These are phyloP conservation scores for Silurus meridionalis DNA, from an alignment of 2,113 vertebrate genomes.

Conservation along the genomic window DNA sequence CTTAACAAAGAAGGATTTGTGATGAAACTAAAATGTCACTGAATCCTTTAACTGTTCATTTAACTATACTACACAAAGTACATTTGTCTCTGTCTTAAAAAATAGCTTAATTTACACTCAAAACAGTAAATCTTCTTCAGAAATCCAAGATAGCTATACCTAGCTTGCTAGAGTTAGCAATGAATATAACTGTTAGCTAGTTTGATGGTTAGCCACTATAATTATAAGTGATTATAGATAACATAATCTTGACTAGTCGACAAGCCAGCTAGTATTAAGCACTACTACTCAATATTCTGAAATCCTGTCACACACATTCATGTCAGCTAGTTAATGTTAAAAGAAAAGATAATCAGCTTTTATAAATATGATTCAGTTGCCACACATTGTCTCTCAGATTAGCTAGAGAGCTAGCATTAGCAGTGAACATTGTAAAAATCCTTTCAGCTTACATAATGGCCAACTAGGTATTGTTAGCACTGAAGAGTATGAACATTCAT, in stretches of 20 bases:
- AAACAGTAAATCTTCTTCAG: neutral
- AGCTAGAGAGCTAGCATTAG: neutral
- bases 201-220: neutral
- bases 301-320: neutral
- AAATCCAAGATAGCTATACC: neutral
- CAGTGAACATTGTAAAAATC: neutral
- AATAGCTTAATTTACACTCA: neutral
- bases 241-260: neutral
- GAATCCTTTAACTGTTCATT: neutral
- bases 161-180: neutral
- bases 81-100: neutral
- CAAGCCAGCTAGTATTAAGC: neutral
- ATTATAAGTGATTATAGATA: neutral
- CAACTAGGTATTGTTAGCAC: neutral
- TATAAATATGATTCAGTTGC: neutral
- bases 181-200: neutral
- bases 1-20: constrained; percentile 18
- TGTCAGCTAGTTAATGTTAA: neutral
- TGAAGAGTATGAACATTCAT: neutral
- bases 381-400: neutral
- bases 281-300: neutral
- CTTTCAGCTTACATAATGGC: neutral
- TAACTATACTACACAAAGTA: neutral
- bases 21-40: neutral
- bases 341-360: neutral